Percentiles rank a stretch among this genome's conserved stretches.
phyloP scores from a whole-genome alignment of 35 echinoderm and acorn worm species.

The Lytechinus pictus region DNA sequence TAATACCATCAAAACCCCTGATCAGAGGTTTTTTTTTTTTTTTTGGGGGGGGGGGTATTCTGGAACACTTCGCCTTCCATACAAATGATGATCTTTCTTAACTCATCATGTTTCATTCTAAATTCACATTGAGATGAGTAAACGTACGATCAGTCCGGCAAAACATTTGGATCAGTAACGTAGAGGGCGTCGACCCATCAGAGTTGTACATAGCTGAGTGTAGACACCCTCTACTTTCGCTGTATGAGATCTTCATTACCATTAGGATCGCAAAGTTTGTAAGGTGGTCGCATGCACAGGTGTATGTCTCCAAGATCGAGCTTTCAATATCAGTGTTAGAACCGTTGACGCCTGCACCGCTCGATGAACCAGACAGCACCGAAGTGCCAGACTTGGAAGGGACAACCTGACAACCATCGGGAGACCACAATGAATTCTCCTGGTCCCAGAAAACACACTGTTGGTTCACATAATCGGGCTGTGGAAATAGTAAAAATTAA shows the following conservation, averaged over 20 bases:
- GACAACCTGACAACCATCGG: not conserved
- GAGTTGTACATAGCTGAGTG: too few species aligned
- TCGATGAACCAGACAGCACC: not conserved
- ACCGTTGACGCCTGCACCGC: not conserved
- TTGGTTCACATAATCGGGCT: not conserved
- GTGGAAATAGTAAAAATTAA: not conserved
- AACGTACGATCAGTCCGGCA: too few species aligned
- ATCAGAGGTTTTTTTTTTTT: too few species aligned
- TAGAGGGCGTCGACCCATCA: too few species aligned
- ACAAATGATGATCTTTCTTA: too few species aligned
- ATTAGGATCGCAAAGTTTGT: slow-evolving; percentile 12
- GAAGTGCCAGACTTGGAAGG: not conserved
- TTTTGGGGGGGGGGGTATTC: too few species aligned
- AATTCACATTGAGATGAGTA: too few species aligned
- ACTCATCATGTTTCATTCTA: too few species aligned
- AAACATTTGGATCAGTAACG: too few species aligned
- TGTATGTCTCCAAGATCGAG: not conserved
- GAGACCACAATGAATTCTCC: not conserved
- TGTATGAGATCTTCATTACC: not conserved
- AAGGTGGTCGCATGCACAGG: not conserved
- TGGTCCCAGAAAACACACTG: slow-evolving; percentile 33
- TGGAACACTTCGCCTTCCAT: too few species aligned
- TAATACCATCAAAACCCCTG: too few species aligned
- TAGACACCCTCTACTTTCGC: too few species aligned
- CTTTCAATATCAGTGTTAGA: not conserved